Conservation (phyloP, 2,113 vertebrate genomes). For the Isurus oxyrinchus region DNA sequence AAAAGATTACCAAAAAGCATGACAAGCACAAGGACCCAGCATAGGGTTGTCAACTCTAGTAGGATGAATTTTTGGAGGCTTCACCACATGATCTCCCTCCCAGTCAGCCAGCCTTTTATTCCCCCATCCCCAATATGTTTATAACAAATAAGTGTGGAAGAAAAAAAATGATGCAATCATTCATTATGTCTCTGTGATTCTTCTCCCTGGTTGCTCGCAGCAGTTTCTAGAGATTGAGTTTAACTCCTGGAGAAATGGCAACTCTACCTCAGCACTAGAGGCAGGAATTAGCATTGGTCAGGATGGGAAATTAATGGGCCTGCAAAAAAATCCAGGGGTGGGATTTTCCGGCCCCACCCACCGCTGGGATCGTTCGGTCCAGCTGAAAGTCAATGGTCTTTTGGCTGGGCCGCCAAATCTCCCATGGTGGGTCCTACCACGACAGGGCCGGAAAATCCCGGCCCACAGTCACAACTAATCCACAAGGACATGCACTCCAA, state of each 20-base stretch:
- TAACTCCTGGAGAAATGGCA: background rate
- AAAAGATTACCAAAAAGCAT: background rate
- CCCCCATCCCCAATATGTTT: background rate
- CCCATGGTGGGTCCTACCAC: no score
- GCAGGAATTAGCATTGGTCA: background rate
- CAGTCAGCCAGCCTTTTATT: background rate
- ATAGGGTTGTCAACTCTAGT: background rate
- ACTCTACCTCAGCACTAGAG: background rate
- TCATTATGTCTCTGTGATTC: background rate
- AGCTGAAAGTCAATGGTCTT: no score
- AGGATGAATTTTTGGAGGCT: background rate
- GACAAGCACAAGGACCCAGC: background rate
- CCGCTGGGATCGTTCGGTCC: no score
- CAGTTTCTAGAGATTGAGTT: background rate
- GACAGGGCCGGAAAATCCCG: no score
- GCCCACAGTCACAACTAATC: background rate
- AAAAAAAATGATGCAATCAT: background rate
- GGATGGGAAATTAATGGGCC: background rate
- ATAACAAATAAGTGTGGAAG: background rate
- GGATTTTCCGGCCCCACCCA: no score
- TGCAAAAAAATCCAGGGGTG: background rate
- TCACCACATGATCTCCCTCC: background rate
- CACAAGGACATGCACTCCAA: background rate
- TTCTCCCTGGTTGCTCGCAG: background rate
- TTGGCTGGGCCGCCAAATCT: no score